Conservation (phyloP, 1,140 invertebrate genomes). For the Drosophila simulans region DNA sequence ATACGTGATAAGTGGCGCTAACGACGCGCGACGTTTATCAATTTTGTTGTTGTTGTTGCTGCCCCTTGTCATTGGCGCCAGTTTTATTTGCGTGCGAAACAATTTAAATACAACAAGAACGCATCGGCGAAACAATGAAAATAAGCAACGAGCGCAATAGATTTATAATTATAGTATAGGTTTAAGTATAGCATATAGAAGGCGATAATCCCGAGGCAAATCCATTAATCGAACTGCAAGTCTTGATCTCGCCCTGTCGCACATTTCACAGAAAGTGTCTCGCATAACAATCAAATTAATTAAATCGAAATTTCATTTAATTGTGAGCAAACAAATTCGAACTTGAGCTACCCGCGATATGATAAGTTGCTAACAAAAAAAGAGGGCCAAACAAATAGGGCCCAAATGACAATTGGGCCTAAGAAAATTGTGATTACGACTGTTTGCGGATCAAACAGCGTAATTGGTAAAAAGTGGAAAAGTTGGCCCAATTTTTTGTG, state of each 20-base stretch:
- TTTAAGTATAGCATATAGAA: background rate
- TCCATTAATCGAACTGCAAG: constrained; percentile 41
- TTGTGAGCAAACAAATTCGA: background rate
- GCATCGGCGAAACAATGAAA: constrained; percentile 26
- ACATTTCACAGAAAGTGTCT: constrained; percentile 20
- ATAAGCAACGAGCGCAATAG: constrained; percentile 25
- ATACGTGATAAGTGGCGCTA: constrained; percentile 82
- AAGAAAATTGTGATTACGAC: too few species aligned
- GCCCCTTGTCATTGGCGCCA: constrained; percentile 70
- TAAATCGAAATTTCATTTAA: constrained; percentile 6
- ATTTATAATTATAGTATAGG: constrained; percentile 5
- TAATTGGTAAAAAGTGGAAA: background rate
- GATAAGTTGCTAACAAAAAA: background rate
- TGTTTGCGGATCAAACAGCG: too few species aligned
- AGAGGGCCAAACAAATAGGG: too few species aligned
- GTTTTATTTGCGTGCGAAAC: constrained; percentile 81
- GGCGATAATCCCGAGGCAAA: constrained; percentile 21
- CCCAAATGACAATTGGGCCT: too few species aligned
- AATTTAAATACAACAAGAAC: constrained; percentile 59
- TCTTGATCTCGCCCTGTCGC: constrained; percentile 36
- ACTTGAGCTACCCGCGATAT: background rate
- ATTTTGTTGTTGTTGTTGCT: constrained; percentile 37
- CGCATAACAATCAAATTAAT: constrained; percentile 20
- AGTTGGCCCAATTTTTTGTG: constrained; percentile 6
- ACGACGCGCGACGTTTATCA: constrained; percentile 79